Base-by-base conservation (phyloP, 2,888 invertebrate species). In the Norana najaformis region DNA sequence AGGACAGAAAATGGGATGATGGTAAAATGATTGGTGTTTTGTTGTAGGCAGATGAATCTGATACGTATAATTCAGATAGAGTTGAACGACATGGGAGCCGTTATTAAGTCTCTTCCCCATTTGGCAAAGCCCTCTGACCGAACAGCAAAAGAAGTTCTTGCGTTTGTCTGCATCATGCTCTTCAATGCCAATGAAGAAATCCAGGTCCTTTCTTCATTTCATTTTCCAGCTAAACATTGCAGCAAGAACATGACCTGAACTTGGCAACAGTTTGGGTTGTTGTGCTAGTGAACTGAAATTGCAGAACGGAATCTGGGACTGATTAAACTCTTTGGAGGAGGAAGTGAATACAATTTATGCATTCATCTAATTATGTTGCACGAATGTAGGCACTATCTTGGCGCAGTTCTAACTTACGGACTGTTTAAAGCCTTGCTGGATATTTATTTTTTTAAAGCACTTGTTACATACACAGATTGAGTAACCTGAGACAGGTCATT, bases 101-200 rank as follows among this genome's bases (percentile, higher is more conserved):
- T 93, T 35, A 91, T 91, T 30, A 93, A 92, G 88, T 92, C 92
- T 1, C 90, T 94, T 89, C 93, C 93, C 4, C 93, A 94, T 91
- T 90, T 93, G 89, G 93, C 92, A 20, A 89, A 92, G 18, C 91
- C 93, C 14, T 92, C 91, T 47, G 93, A 93, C 88, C 90, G 91
- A 13, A 91, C 93, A 20, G 93, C 92, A 37, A 93, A 92, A 88
- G 93, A 93, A 90, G 93, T 93, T 37, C 91, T 93, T 6, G 93
- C 93, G 14, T 92, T 93, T 88, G 91, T 93, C 82, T 92, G 93
- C 89, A 92, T 92, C 83, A 92, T 93, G 92, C 92, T 93, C 53
- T 93, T 93, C 91, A 93, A 93, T 89, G 93, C 93, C 39, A 93
- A 93, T 88, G 91, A 91, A 36, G 91, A 92, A 18, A 92, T 93